Conservation (phyloP, 2,888 invertebrate species). For the Perizoma affinitatum region DNA sequence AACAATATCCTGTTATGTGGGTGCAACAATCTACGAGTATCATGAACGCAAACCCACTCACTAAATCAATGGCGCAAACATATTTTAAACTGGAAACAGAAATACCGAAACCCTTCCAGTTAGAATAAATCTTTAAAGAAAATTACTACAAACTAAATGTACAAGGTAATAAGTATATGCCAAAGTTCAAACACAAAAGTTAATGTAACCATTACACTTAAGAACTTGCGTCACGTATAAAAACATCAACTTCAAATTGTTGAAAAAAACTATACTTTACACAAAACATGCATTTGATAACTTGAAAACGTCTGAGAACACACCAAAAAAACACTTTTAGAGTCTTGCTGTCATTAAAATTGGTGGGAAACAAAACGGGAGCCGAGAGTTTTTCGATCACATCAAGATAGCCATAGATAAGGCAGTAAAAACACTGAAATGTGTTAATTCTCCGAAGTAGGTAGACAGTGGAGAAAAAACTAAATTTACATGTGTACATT, state of each 20-base stretch:
- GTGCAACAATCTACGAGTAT: conserved; percentile 26
- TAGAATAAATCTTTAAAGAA: no score
- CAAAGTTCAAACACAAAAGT: conserved; percentile 23
- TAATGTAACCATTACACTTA: conserved; percentile 18
- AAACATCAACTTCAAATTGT: conserved; percentile 10
- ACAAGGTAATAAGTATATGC: conserved; percentile 15
- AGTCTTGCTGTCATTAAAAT: conserved; percentile 14
- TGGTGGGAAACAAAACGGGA: conserved; percentile 31
- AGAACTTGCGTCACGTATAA: conserved; percentile 19
- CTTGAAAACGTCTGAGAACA: conserved; percentile 3
- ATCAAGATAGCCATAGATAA: conserved; percentile 35
- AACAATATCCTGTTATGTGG: conserved; percentile 32
- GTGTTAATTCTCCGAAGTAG: conserved; percentile 13
- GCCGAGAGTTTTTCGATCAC: conserved; percentile 22
- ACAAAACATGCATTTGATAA: conserved; percentile 9
- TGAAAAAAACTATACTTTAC: conserved; percentile 2
- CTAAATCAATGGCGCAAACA: conserved; percentile 3
- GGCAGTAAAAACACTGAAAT: conserved; percentile 25
- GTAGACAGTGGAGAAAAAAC: conserved; percentile 7
- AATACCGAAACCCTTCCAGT: no score
- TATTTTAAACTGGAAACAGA: conserved; percentile 11
- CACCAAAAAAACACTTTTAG: conserved; percentile 1
- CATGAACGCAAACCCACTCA: conserved; percentile 24
- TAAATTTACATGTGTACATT: conserved; percentile 20
- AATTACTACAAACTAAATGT: not conserved